Base-by-base conservation (phyloP, 2,888 invertebrate genomes). In the Rhingia campestris region DNA sequence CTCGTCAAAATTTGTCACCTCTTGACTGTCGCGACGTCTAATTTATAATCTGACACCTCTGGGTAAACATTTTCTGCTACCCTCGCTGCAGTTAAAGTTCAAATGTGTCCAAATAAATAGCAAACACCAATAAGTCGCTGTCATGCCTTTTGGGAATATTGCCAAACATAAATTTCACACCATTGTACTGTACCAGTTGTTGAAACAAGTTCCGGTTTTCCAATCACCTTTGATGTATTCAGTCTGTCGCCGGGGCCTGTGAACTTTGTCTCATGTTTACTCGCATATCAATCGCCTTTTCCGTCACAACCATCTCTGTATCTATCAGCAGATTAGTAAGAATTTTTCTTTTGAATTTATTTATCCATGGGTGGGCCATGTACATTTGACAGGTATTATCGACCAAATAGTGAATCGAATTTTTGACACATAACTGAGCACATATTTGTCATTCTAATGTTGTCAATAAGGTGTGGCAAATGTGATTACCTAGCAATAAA, bases 1-100 rank as follows among this genome's bases (percentile, higher is more conserved):
- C 47, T 39, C 54, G 63, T 73, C 39, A 54, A 64, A 22, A 74
- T 74, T 74, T 64, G 64, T 56, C 64, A 64, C 74, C 33, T 64
- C 32, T 56, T 47, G 37, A 59, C 43, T 33, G 37, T 53, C 41
- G 32, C 14, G 43, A 33, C 59, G 43, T 39, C 12, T 35, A 35
- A 66, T 49, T 35, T 59, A 58, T 51, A 51, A 66, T 66, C 45
- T 75, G 66, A 75, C 66, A 66, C 74, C 73, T 33, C 30, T 43
- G n/a, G 9, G 43, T 33, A 22, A 12, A 4, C 35, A 63, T 30
- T 32, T n/a, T n/a, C 6, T 30, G 7, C 43, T 35, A 12, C 22
- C 10, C 58, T 14, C 56, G 41, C 74, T 47, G 54, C 33, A 39
- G 43, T n/a, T n/a, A 9, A 49, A 58, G 39, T 47, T 54, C 43